phyloP scores from a whole-genome alignment of 2,888 invertebrate species.

The Chymomyza procnemis region DNA sequence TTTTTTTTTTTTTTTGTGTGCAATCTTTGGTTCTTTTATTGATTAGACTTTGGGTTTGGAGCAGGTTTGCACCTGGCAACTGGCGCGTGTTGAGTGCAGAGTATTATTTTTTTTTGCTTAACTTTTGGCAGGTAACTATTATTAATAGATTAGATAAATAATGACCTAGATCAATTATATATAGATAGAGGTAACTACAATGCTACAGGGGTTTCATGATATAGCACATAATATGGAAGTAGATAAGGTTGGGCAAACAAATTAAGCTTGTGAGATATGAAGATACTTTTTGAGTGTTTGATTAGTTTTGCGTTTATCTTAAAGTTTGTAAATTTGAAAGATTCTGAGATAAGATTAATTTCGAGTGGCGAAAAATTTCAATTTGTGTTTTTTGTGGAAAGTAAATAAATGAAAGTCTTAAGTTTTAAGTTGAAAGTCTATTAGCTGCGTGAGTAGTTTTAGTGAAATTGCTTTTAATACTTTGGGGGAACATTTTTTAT shows the following conservation, averaged over 20 bases:
- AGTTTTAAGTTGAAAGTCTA: neutral
- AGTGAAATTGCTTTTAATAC: no score
- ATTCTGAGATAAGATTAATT: neutral
- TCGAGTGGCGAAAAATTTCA: conserved; percentile 19
- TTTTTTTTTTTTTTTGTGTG: neutral
- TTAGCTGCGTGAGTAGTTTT: no score
- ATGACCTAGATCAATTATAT: neutral
- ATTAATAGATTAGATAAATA: neutral
- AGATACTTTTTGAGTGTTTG: no score
- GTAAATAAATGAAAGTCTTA: conserved; percentile 2
- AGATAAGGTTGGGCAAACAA: neutral
- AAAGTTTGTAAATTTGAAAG: neutral
- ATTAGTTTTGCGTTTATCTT: no score
- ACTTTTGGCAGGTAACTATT: neutral
- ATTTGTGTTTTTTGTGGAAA: neutral
- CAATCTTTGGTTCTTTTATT: neutral
- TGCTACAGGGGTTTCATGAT: neutral
- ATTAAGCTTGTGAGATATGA: neutral
- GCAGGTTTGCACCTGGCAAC: neutral
- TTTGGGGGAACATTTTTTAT: no score
- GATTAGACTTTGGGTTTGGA: neutral
- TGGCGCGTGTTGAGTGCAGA: neutral
- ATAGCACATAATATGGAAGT: neutral
- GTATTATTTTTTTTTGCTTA: no score
- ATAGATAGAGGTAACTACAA: neutral